Percentiles rank a stretch among this genome's conserved stretches.
Evolutionary conservation across 2,888 invertebrate species (phyloP).

Genomic region (Chymomyza procnemis): DNA sequence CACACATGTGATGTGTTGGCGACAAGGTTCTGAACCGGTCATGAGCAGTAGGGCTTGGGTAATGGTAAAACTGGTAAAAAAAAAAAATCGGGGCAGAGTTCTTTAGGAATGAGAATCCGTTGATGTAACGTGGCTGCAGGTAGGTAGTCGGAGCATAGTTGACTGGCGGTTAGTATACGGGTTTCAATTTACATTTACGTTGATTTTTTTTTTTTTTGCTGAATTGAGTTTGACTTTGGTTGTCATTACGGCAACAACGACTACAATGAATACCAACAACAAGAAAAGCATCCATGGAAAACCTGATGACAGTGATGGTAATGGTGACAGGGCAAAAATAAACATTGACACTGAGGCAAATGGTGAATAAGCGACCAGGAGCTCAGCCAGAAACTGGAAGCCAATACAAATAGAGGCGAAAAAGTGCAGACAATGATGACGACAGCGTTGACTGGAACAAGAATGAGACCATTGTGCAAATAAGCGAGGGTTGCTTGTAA

Average conservation of each 20-base stretch:
- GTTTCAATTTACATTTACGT: slow-evolving; percentile 68
- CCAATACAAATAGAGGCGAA: not conserved
- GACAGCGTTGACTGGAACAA: not conserved
- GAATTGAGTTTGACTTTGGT: slow-evolving; percentile 65
- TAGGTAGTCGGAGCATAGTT: slow-evolving; percentile 1
- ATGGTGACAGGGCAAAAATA: slow-evolving; percentile 42
- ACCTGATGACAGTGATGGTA: not conserved
- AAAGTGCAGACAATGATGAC: not conserved
- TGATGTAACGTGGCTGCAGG: not conserved
- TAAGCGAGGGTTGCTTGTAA: not conserved
- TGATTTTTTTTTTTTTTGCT: slow-evolving; percentile 65
- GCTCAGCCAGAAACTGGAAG: not conserved
- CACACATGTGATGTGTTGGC: not conserved
- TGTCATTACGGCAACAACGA: slow-evolving; percentile 39
- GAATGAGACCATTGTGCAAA: not conserved
- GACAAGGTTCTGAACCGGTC: not conserved
- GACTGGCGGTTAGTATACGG: slow-evolving; percentile 44
- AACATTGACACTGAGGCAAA: slow-evolving; percentile 59
- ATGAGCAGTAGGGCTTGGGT: not conserved
- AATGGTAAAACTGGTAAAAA: not conserved
- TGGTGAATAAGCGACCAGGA: slow-evolving; percentile 32
- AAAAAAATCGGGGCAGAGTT: not conserved
- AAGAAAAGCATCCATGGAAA: not conserved
- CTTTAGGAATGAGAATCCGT: not conserved
- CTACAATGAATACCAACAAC: slow-evolving; percentile 9